Conservation (phyloP, 2,888 invertebrate genomes). For the Volucella inanis region DNA sequence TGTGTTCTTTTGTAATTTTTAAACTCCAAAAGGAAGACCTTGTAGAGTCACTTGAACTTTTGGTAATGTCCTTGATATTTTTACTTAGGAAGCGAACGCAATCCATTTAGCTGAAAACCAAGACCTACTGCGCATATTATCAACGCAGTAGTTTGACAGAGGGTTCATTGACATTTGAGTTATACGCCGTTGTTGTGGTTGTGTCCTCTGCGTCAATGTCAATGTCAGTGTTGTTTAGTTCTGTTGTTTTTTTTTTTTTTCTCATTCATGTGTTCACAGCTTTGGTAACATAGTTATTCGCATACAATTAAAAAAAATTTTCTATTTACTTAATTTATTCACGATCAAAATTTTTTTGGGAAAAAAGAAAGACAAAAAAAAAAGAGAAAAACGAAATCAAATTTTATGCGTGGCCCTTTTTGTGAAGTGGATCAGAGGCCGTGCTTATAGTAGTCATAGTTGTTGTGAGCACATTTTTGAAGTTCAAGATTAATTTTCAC, state of each 20-base stretch:
- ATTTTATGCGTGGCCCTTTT: slow-evolving; percentile 65
- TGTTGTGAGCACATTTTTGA: slow-evolving; percentile 75
- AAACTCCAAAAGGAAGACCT: slow-evolving; percentile 53
- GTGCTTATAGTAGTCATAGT: background rate
- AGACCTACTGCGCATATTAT: slow-evolving; percentile 63
- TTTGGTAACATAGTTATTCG: slow-evolving; percentile 65
- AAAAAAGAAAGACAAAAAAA: background rate
- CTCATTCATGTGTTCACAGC: slow-evolving; percentile 28
- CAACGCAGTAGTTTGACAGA: slow-evolving; percentile 25
- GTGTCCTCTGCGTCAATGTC: slow-evolving; percentile 65
- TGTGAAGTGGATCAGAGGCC: slow-evolving; percentile 6
- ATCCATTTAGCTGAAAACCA: slow-evolving; percentile 39
- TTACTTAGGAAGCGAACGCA: slow-evolving; percentile 24
- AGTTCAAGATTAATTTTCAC: slow-evolving; percentile 81
- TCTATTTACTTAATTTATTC: background rate
- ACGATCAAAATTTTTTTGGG: background rate
- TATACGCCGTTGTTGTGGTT: slow-evolving; percentile 20
- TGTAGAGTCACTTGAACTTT: slow-evolving; percentile 73
- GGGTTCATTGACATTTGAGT: slow-evolving; percentile 65
- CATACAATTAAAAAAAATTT: slow-evolving; percentile 58
- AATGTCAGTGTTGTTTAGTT: slow-evolving; percentile 58
- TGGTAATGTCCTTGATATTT: slow-evolving; percentile 72
- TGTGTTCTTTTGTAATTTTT: slow-evolving; percentile 3
- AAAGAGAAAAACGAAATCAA: slow-evolving; percentile 60
- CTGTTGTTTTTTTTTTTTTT: slow-evolving; percentile 26